A percentile compares a stretch with the other conserved stretches of the same genome.
These are phyloP conservation scores for Lepilemur ruficaudatus DNA, from an alignment of 2,797 vertebrate genomes.

Conservation along the genomic window DNA sequence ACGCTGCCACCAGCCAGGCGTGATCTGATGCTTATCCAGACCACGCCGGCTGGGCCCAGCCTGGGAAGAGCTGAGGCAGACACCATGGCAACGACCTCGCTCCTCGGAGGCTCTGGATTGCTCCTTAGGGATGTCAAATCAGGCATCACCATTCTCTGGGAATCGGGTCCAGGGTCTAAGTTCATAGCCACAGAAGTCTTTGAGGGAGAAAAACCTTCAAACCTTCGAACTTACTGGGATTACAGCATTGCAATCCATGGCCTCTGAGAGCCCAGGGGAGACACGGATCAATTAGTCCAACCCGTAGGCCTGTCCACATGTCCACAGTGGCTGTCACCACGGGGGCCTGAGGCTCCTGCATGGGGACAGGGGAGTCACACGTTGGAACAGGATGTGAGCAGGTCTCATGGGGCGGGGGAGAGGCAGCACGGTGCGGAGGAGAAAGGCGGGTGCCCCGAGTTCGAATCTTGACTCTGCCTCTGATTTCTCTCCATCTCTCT, in stretches of 20 bases:
- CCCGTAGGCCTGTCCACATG: not conserved
- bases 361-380: not conserved
- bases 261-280: not conserved
- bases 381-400: not conserved
- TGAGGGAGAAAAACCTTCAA: not conserved
- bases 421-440: rapidly evolving
- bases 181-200: not conserved
- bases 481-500: not conserved
- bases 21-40: constrained; percentile 43
- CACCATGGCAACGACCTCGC: constrained; percentile 55
- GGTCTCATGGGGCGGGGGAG: rapidly evolving
- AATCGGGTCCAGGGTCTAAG: not conserved
- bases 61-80: not conserved
- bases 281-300: not conserved
- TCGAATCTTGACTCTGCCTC: not conserved
- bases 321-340: not conserved
- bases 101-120: not conserved
- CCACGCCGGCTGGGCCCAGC: not conserved
- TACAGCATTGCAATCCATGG: not conserved
- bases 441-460: rapidly evolving
- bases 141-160: not conserved
- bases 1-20: not conserved
- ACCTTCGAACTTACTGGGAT: not conserved
- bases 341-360: not conserved
- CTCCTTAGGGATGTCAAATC: not conserved